Evolutionary conservation across 2,797 vertebrate genomes (phyloP).

Genomic region (Bradypus variegatus): DNA sequence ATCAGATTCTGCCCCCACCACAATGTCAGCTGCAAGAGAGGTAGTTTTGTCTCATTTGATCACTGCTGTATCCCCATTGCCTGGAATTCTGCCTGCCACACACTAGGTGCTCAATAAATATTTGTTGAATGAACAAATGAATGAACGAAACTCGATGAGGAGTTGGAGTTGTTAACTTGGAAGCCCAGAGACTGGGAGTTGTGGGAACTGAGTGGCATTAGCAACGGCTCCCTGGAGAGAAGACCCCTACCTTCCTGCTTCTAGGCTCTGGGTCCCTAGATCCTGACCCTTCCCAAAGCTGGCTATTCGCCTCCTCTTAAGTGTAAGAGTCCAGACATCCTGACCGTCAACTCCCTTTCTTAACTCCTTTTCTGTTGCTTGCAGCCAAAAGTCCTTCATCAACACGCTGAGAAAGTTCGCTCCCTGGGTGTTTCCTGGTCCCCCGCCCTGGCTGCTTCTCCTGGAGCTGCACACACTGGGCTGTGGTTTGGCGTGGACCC

Average conservation of each 20-base stretch:
- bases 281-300: not conserved
- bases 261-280: not conserved
- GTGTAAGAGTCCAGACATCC: not conserved
- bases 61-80: not conserved
- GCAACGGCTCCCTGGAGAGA: not conserved
- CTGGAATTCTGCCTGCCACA: not conserved
- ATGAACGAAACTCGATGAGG: not conserved
- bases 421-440: not conserved
- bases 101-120: not conserved
- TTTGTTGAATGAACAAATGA: not conserved
- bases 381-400: not conserved
- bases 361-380: not conserved
- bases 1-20: not conserved
- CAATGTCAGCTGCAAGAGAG: not conserved
- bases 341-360: not conserved
- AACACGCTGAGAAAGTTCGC: not conserved
- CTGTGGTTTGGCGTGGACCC: not conserved
- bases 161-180: slow-evolving; percentile 5
- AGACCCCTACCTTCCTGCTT: not conserved
- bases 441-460: not conserved
- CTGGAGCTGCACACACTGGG: not conserved
- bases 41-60: not conserved
- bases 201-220: not conserved
- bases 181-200: not conserved
- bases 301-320: not conserved